A percentile compares a stretch with the other conserved stretches of the same genome.
phyloP scores from a whole-genome alignment of 2,888 invertebrate species.

The Noctua janthe region DNA sequence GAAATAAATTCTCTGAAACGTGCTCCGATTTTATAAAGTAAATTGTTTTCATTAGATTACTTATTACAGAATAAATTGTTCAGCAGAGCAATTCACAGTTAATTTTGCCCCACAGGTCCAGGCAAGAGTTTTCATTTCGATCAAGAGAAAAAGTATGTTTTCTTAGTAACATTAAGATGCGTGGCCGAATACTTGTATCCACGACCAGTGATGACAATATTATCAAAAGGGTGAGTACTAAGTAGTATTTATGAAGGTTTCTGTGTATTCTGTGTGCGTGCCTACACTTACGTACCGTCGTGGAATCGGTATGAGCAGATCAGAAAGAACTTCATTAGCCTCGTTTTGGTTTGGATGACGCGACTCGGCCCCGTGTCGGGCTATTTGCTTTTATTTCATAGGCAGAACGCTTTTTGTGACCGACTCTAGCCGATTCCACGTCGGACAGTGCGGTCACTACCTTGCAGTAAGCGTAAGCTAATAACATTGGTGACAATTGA shows the following conservation, averaged over 20 bases:
- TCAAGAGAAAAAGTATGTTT: conserved; percentile 89
- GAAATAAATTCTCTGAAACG: conserved; percentile 40
- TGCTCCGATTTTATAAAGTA: conserved; percentile 29
- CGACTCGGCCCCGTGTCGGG: neutral
- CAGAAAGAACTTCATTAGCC: neutral
- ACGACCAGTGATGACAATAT: conserved; percentile 89
- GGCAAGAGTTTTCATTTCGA: conserved; percentile 89
- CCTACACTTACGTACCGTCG: neutral
- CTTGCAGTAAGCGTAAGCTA: conserved; percentile 19
- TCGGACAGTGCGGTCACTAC: neutral
- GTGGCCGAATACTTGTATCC: conserved; percentile 91
- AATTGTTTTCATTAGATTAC: conserved; percentile 33
- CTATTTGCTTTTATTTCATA: neutral
- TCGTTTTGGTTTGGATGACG: neutral
- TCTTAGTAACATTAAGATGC: conserved; percentile 90
- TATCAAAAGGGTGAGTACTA: conserved; percentile 82
- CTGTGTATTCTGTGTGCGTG: neutral
- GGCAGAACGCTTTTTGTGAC: neutral
- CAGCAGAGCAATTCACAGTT: conserved; percentile 20
- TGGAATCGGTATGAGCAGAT: neutral
- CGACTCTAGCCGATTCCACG: neutral
- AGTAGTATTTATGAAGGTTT: neutral
- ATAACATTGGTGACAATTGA: conserved; percentile 40
- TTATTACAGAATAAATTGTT: conserved; percentile 20
- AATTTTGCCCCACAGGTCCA: conserved; percentile 83